These are phyloP conservation scores for Ellobius talpinus DNA, from an alignment of 2,113 vertebrate species.

Conservation along the genomic window DNA sequence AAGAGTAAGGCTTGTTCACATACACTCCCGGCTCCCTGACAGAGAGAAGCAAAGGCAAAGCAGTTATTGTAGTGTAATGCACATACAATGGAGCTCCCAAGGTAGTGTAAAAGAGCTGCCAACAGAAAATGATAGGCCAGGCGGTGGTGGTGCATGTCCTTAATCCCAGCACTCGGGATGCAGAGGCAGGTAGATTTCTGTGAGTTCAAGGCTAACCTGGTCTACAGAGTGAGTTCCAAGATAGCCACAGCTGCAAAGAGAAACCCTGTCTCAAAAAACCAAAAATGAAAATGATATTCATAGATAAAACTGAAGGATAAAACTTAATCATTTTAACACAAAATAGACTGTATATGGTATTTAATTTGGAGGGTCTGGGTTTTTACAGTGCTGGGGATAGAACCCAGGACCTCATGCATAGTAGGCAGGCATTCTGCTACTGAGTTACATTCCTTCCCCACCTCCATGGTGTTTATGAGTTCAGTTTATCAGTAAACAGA, in stretches of 20 bases:
- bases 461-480: not conserved
- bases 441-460: not conserved
- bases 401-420: not conserved
- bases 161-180: not conserved
- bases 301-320: not conserved
- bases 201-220: not conserved
- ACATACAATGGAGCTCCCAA: not conserved
- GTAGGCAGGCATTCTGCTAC: not conserved
- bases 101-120: not conserved
- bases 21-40: not conserved
- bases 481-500: conserved; percentile 16
- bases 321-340: conserved; percentile 10
- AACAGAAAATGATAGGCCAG: not conserved
- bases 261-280: not conserved
- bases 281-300: not conserved
- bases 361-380: not conserved
- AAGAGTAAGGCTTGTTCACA: not conserved
- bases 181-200: not conserved
- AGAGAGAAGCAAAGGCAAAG: not conserved
- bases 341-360: conserved; percentile 1
- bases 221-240: not conserved
- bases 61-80: not conserved
- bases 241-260: not conserved
- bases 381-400: not conserved
- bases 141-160: not conserved